These are phyloP conservation scores for Parnassius apollo DNA, from an alignment of 2,888 invertebrate species.

Conservation along the genomic window DNA sequence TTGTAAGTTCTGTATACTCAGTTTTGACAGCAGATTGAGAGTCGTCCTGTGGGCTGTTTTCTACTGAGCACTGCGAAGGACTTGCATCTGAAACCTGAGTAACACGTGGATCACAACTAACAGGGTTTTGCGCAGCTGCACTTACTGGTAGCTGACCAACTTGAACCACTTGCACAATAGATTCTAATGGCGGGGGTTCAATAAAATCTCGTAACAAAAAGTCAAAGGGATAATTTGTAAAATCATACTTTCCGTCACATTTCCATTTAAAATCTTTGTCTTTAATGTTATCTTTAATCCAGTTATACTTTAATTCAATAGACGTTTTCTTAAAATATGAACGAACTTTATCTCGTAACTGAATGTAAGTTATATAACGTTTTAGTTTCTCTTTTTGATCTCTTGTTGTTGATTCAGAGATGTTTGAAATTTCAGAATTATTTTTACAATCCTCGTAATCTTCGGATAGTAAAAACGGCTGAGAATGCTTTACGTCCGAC, in stretches of 20 bases:
- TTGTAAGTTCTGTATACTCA: constrained; percentile 73
- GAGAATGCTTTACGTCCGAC: constrained; percentile 80
- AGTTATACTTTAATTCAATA: constrained; percentile 48
- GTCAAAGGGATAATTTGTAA: constrained; percentile 58
- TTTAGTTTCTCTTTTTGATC: constrained; percentile 46
- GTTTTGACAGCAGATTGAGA: constrained; percentile 61
- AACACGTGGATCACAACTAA: constrained; percentile 72
- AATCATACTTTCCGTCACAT: constrained; percentile 24
- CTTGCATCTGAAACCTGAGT: constrained; percentile 71
- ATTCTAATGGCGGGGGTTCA: constrained; percentile 65
- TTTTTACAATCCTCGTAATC: constrained; percentile 39
- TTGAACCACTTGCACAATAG: constrained; percentile 82
- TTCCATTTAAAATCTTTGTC: constrained; percentile 28
- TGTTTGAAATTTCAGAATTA: constrained; percentile 31
- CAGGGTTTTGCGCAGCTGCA: constrained; percentile 70
- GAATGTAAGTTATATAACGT: constrained; percentile 48
- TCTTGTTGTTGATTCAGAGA: constrained; percentile 32
- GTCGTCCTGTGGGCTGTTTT: constrained; percentile 61
- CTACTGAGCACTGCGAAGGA: constrained; percentile 68
- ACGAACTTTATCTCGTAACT: constrained; percentile 58
- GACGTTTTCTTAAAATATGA: constrained; percentile 60
- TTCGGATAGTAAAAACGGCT: constrained; percentile 72
- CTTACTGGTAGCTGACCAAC: constrained; percentile 74
- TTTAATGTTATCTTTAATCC: constrained; percentile 41
- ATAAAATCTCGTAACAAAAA: constrained; percentile 82